Evolutionary conservation across 2,888 invertebrate genomes (phyloP), one percentile per base, ranked within the genome.

Genomic region (Meiosimyza decipiens): DNA sequence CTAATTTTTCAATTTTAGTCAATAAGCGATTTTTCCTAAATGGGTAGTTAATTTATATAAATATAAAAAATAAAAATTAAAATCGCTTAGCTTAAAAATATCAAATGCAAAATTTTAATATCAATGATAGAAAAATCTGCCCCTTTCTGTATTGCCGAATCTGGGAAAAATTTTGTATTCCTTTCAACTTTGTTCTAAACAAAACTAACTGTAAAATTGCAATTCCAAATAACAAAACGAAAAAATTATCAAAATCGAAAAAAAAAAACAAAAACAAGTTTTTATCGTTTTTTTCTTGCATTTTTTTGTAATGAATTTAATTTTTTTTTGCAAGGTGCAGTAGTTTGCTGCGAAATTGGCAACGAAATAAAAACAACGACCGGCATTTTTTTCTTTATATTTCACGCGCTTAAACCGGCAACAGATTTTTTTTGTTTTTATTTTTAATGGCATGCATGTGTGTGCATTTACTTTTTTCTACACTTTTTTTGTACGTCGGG

Each of bases 311-410:
- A 40, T 40, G 6, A 40, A 40, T 40, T 40, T 40, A 40, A 40
- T 40, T 40, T 40, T 40, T 40, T 40, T 40, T 40, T 40, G 6
- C 40, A 2, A 28, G 28, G 40, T 9, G 1, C 9, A 40, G 40
- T 40, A 6, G 9, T 40, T 40, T n/a, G 18, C 50, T 13, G 59
- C 60, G 62, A 69, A 62, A 40, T 60, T 60, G 69, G 70, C 70
- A 52, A 49, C 55, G 62, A 70, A 70, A 47, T 55, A 62, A 57
- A 63, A 52, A 40, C 57, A 28, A 59, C 62, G 63, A 70, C 63
- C 70, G 70, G 70, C 63, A 47, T 70, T 70, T 62, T 52, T 70
- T 62, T 69, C 28, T 50, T 18, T 52, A 12, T 18, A 59, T 18
- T 22, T n/a, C 47, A 47, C 11, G 57, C 47, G 13, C 40, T 40